Evolutionary conservation across 30 jellyfish, hydroid and myxozoan species (phyloP).

Genomic region (Aurelia aurita): DNA sequence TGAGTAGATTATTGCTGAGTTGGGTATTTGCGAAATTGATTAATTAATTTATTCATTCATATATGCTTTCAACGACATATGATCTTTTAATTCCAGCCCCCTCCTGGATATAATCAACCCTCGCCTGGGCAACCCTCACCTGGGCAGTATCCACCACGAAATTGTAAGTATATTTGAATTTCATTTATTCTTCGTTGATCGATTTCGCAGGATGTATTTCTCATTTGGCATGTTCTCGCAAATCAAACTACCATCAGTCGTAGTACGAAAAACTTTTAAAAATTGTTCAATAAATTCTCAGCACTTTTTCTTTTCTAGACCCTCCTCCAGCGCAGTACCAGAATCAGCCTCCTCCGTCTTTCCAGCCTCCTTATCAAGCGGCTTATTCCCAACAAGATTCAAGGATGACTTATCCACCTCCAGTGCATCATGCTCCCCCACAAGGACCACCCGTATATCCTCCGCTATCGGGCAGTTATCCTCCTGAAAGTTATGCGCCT

Average conservation of each 20-base stretch:
- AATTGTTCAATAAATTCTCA: background rate
- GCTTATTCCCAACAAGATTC: constrained; percentile 45
- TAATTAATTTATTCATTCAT: too few relatives aligned
- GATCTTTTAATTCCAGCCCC: constrained; percentile 5
- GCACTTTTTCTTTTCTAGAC: constrained; percentile 15
- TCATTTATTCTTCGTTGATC: too few relatives aligned
- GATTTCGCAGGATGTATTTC: too few relatives aligned
- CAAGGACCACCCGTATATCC: background rate
- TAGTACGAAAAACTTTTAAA: too few relatives aligned
- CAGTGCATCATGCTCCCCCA: background rate
- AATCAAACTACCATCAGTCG: too few relatives aligned
- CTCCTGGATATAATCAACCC: constrained; percentile 20
- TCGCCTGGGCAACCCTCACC: constrained; percentile 30
- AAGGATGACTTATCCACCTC: constrained; percentile 2
- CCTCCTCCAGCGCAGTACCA: constrained; percentile 47
- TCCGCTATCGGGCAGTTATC: background rate
- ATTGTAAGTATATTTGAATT: constrained; percentile 22
- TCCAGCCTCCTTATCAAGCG: constrained; percentile 40
- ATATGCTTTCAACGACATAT: too few relatives aligned
- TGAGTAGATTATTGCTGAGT: too few relatives aligned
- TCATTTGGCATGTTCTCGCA: too few relatives aligned
- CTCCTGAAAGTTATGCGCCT: constrained; percentile 2
- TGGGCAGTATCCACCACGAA: constrained; percentile 21
- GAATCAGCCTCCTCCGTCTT: constrained; percentile 55
- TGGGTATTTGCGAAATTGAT: too few relatives aligned